phyloP scores from a whole-genome alignment of 2,113 vertebrate genomes.

The Galemys pyrenaicus region DNA sequence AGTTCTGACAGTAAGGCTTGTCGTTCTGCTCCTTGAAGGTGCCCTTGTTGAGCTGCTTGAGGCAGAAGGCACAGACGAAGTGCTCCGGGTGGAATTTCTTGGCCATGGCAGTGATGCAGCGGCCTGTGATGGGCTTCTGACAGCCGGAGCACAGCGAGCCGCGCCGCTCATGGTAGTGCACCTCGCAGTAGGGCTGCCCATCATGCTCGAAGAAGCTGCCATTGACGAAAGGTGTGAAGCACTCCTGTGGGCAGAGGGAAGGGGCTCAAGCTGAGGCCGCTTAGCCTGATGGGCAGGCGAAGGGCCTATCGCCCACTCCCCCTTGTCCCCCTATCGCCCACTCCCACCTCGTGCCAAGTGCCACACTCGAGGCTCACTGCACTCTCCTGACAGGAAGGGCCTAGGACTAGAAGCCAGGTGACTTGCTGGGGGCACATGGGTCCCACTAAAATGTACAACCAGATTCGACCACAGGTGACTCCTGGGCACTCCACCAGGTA shows the following conservation, averaged over 20 bases:
- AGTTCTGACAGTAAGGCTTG: conserved; percentile 99
- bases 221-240: conserved; percentile 96
- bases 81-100: conserved; percentile 99
- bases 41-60: conserved; percentile 99
- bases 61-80: conserved; percentile 99
- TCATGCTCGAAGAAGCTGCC: conserved; percentile 99
- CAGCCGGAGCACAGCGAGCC: conserved; percentile 98
- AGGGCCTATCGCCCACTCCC: neutral
- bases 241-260: conserved; percentile 87
- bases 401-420: too few relatives aligned
- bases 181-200: conserved; percentile 98
- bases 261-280: neutral
- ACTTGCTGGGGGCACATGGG: neutral
- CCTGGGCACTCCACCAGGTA: neutral
- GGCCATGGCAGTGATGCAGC: conserved; percentile 98
- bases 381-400: neutral
- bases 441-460: neutral
- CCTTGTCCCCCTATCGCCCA: too few relatives aligned
- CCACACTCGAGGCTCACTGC: neutral
- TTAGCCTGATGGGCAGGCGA: neutral
- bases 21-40: conserved; percentile 99
- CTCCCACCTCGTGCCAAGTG: neutral
- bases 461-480: neutral
- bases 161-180: conserved; percentile 96
- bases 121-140: conserved; percentile 99